Base-by-base conservation (phyloP, 1,140 invertebrate species). In the Sminthurides bifidus region DNA sequence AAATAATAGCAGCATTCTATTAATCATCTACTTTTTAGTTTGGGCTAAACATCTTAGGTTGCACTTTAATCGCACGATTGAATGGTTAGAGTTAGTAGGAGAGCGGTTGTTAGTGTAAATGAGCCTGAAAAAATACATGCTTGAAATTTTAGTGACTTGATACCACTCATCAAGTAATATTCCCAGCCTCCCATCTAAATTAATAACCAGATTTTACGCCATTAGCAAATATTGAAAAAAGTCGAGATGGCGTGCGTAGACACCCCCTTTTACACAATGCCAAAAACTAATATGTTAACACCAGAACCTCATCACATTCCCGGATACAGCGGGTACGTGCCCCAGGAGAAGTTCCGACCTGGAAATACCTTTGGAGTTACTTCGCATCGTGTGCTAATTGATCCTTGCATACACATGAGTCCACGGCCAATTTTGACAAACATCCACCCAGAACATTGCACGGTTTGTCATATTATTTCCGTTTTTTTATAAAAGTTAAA, bases 381-480 rank as follows among this genome's bases (percentile, higher is more conserved):
- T 0, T 54, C 50, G 37, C 62, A 64, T 27, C 46, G 62, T 14
- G 45, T 64, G 23, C 54, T 64, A 3, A 24, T 64, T 14, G 62
- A 64, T 31, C 62, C 62, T 40, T 64, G 62, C 33, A 61, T 64
- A 35, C 60, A 62, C 38, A 61, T 64, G 62, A 61, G 59, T 52
- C 56, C 56, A 31, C 55, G 59, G 12, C 56, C 62, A 2, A 50
- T 64, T n/a, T 33, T 64, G 30, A 64, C 51, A 19, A 64, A 61
- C 29, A 56, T 59, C 26, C 58, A 64, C 29, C 58, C 62, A 0
- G 62, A 64, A 35, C 43, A 61, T 40, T 64, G 62, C 46, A 54
- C 46, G 26, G 62, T 64, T 37, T 37, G 33, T 19, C 17, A 15
- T 37, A 14, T 51, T 37, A 17, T n/a, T 4, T 53, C 24, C 30